phyloP scores from a whole-genome alignment of 2,888 invertebrate genomes.

The Callyntrura guangdongensis region DNA sequence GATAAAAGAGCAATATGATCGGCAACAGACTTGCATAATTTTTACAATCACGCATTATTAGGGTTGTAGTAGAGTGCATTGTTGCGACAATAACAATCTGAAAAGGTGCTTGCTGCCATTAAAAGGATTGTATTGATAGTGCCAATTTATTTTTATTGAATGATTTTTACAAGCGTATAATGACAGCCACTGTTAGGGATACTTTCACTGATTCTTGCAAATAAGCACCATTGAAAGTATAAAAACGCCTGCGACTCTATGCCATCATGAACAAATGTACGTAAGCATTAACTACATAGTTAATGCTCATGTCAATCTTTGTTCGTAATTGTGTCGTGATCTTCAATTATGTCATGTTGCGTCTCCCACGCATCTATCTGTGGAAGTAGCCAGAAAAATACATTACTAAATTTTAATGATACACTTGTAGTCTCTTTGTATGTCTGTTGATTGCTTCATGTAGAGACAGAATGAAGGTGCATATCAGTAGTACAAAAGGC shows the following conservation, averaged over 20 bases:
- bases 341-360: slow-evolving; percentile 67
- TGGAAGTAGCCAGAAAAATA: slow-evolving; percentile 5
- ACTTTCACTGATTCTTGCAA: slow-evolving; percentile 39
- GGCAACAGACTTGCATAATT: slow-evolving; percentile 52
- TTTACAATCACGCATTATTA: slow-evolving; percentile 11
- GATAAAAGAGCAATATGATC: neutral
- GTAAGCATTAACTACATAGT: neutral
- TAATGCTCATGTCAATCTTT: slow-evolving; percentile 16
- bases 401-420: neutral
- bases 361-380: slow-evolving; percentile 29
- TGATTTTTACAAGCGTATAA: slow-evolving; percentile 27
- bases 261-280: neutral
- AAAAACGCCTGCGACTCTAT: neutral
- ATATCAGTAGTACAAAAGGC: no score
- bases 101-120: slow-evolving; percentile 34
- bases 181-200: slow-evolving; percentile 3
- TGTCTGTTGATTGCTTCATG: no score
- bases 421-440: neutral
- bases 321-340: slow-evolving; percentile 70
- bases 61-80: neutral
- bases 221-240: neutral
- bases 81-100: slow-evolving; percentile 11
- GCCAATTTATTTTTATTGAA: slow-evolving; percentile 60
- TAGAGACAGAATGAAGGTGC: neutral
- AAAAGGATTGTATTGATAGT: slow-evolving; percentile 55